Percentiles rank a stretch among this genome's conserved stretches.
phyloP scores from a whole-genome alignment of 2,888 invertebrate species.

The Phymatocera aterrima region DNA sequence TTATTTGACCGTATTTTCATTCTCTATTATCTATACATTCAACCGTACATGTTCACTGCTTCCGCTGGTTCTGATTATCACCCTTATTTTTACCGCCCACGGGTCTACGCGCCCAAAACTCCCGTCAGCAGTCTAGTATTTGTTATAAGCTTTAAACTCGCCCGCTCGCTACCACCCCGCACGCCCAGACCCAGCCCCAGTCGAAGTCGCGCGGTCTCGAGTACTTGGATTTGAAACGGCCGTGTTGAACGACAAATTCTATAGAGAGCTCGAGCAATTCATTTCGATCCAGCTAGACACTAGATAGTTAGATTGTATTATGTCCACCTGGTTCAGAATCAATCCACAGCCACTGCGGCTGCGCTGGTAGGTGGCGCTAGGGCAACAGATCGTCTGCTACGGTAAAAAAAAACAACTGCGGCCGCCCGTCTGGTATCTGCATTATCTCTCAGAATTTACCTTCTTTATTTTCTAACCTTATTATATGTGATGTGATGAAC shows the following conservation, averaged over 20 bases:
- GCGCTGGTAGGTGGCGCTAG: too few species aligned
- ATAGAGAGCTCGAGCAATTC: too few species aligned
- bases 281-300: too few species aligned
- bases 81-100: not conserved
- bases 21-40: too few species aligned
- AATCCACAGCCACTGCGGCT: too few species aligned
- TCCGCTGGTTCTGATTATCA: not conserved
- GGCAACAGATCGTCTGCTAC: too few species aligned
- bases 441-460: too few species aligned
- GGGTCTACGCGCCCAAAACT: not conserved
- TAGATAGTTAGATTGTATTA: too few species aligned
- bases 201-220: constrained; percentile 24
- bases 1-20: not conserved
- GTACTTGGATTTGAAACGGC: constrained; percentile 34
- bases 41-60: too few species aligned
- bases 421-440: too few species aligned
- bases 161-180: constrained; percentile 44
- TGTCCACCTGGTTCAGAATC: too few species aligned
- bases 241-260: not conserved
- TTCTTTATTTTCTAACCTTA: constrained; percentile 23
- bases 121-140: not conserved
- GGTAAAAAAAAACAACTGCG: too few species aligned
- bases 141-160: constrained; percentile 31
- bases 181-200: constrained; percentile 40
- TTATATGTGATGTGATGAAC: not conserved